Percentiles rank a stretch among this genome's conserved stretches.
Conservation (phyloP, 1,140 invertebrate species). For the Tetragnatha versicolor region DNA sequence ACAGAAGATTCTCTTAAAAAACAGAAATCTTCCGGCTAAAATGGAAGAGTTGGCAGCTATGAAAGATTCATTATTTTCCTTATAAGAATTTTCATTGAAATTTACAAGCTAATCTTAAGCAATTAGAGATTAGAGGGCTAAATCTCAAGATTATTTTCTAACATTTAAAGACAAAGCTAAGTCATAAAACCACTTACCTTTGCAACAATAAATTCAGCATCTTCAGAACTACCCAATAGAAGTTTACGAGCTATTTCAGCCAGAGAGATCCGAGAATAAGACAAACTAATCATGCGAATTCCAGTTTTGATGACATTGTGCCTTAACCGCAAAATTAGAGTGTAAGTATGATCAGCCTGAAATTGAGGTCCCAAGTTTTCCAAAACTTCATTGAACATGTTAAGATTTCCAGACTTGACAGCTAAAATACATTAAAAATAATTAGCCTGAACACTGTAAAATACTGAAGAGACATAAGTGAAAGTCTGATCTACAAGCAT, state of each 20-base stretch:
- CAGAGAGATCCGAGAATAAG: conserved; percentile 95
- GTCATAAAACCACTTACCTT: conserved; percentile 70
- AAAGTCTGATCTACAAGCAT: too few species aligned
- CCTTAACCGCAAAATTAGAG: conserved; percentile 88
- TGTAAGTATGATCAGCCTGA: conserved; percentile 89
- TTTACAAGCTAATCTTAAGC: too few species aligned
- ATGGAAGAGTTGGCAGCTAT: too few species aligned
- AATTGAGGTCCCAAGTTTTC: conserved; percentile 89
- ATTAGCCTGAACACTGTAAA: too few species aligned
- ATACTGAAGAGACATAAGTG: too few species aligned
- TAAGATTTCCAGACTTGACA: conserved; percentile 92
- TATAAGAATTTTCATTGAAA: not conserved
- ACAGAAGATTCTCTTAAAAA: too few species aligned
- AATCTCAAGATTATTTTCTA: not conserved
- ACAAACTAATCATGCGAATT: conserved; percentile 93
- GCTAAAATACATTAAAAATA: conserved; percentile 72
- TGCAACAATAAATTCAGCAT: conserved; percentile 99
- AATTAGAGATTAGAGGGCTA: too few species aligned
- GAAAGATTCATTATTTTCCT: too few species aligned
- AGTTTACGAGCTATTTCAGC: conserved; percentile 93
- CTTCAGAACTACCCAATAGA: conserved; percentile 90
- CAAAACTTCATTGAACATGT: conserved; percentile 91
- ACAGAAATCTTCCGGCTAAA: too few species aligned
- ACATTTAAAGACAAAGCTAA: conserved; percentile 36
- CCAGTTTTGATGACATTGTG: conserved; percentile 99